Conservation (phyloP, 2,888 invertebrate genomes). For the Agonopterix subpropinquella region DNA sequence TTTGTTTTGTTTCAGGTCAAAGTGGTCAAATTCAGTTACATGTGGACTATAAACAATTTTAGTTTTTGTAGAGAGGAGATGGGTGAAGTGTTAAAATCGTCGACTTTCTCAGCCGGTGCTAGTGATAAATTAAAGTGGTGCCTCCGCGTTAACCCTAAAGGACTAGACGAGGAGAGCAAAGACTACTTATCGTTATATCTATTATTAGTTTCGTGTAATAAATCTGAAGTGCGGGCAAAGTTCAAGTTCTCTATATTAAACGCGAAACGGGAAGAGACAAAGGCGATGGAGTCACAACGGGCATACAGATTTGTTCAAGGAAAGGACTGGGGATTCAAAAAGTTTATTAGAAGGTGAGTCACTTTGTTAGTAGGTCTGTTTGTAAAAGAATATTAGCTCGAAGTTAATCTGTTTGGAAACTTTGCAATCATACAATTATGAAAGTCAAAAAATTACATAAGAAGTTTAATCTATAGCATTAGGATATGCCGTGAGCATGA, state of each 20-base stretch:
- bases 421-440: too few species aligned
- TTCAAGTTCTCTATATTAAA: conserved; percentile 99
- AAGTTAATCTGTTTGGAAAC: too few species aligned
- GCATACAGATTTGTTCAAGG: conserved; percentile 99
- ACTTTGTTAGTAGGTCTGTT: not conserved
- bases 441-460: too few species aligned
- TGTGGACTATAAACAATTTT: conserved; percentile 99
- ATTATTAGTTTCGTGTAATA: conserved; percentile 99
- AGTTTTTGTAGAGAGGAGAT: conserved; percentile 99
- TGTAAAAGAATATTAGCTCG: too few species aligned
- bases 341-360: conserved; percentile 90
- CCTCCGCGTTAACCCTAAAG: conserved; percentile 99
- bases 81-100: conserved; percentile 99
- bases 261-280: conserved; percentile 99
- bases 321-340: conserved; percentile 99
- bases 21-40: conserved; percentile 99
- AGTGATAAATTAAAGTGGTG: conserved; percentile 99
- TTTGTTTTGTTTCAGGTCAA: conserved; percentile 88
- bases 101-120: conserved; percentile 99
- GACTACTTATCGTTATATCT: conserved; percentile 99
- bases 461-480: too few species aligned
- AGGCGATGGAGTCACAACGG: conserved; percentile 98
- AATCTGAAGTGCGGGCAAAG: conserved; percentile 99
- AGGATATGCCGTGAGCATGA: too few species aligned
- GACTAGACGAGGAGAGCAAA: conserved; percentile 99